These are phyloP conservation scores for Limnothrissa miodon DNA, from an alignment of 2,113 vertebrate genomes.

Conservation along the genomic window DNA sequence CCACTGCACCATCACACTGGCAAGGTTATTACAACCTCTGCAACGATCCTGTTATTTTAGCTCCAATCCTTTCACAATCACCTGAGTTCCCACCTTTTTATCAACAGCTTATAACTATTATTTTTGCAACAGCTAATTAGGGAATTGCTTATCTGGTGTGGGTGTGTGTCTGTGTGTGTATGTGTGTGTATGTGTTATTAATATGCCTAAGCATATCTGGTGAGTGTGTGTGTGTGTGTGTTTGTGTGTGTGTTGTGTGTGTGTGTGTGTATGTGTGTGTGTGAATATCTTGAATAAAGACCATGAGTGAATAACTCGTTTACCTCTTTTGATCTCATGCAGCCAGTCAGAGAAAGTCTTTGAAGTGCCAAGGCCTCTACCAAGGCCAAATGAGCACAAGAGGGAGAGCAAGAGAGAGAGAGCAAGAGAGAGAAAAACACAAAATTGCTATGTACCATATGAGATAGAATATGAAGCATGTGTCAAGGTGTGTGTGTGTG, in stretches of 20 bases:
- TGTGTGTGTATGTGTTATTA: background rate
- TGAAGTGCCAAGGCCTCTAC: constrained; percentile 58
- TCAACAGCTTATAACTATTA: background rate
- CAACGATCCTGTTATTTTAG: background rate
- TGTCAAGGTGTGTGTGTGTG: constrained; percentile 3
- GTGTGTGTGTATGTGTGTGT: background rate
- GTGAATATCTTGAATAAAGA: background rate
- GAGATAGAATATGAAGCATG: too few relatives aligned
- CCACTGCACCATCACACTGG: too few relatives aligned
- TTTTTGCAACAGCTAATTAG: background rate
- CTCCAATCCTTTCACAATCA: background rate
- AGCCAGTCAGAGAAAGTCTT: constrained; percentile 52
- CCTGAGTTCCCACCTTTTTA: background rate
- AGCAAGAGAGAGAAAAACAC: background rate
- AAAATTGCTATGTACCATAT: too few relatives aligned
- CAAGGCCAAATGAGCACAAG: constrained; percentile 53
- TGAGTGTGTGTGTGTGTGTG: background rate
- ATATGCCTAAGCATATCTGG: background rate
- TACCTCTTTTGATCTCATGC: constrained; percentile 56
- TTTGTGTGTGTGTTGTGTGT: background rate
- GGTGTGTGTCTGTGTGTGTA: background rate
- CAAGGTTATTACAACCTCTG: background rate
- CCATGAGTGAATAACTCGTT: constrained; percentile 17
- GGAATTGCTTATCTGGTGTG: background rate
- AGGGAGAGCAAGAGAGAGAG: constrained; percentile 19